Base-by-base conservation (phyloP, 2,888 invertebrate species). In the Craniophora ligustri region DNA sequence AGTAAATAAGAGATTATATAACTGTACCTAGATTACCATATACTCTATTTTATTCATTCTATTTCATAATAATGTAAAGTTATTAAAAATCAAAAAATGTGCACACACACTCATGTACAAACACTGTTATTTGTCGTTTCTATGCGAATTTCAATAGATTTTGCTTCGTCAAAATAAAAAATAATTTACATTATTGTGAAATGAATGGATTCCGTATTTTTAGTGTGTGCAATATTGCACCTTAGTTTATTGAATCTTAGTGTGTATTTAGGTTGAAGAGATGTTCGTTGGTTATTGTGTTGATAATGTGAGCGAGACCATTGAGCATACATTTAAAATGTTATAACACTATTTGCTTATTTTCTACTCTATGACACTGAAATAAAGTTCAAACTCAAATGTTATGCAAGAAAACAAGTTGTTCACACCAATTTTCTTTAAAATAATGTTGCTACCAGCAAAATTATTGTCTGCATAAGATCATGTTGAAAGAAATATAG, bases 231-330 rank as follows among this genome's bases (percentile, higher is more conserved):
- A 28, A 3, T 11, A 5, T 32, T 21, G 30, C 34, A 57, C 11
- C 0, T 30, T 39, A 35, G 13, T 21, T 21, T 28, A 15, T 14
- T 23, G 10, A 23, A n/a, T 2, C 10, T 26, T n/a, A n/a, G 1
- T 3, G 10, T 26, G n/a, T 26, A 2, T 26, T 26, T 16, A 30
- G 11, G 6, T 28, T 13, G 36, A 16, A 23, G 7, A 44, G 23
- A 38, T 57, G 39, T 40, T 28, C 38, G 44, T 65, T 58, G 36
- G 45, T 32, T 58, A 49, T 34, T 65, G 14, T 65, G n/a, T 49
- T 21, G 32, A 6, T 14, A 4, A 16, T 7, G 26, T 30, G 13
- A 11, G 36, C 13, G 59, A 45, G 65, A 45, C 28, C 21, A 11
- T 2, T 6, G 3, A 3, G 5, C 2, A 14, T 13, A 14, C 1